phyloP scores from a whole-genome alignment of 1,140 invertebrate genomes.

The Sycophaga agraensis region DNA sequence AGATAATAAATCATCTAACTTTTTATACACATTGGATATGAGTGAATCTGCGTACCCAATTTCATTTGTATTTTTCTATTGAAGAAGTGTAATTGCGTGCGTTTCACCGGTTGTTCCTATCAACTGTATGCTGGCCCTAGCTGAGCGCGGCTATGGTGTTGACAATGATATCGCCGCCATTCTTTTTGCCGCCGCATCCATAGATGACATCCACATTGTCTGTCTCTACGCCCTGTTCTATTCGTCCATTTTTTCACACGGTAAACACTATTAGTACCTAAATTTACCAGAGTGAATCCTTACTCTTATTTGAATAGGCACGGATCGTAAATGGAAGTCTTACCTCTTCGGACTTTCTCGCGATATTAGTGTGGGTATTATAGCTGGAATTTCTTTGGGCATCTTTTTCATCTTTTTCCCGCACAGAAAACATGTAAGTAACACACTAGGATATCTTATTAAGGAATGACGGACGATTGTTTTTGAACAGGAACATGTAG shows the following conservation, averaged over 20 bases:
- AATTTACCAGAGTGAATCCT: no score
- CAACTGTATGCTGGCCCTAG: slow-evolving; percentile 45
- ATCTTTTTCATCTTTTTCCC: slow-evolving; percentile 48
- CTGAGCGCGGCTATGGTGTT: slow-evolving; percentile 50
- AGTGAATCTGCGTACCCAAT: no score
- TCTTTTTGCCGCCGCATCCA: slow-evolving; percentile 45
- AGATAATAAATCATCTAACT: no score
- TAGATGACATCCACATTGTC: slow-evolving; percentile 49
- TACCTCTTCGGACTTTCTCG: no score
- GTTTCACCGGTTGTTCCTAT: slow-evolving; percentile 52
- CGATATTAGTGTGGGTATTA: slow-evolving; percentile 44
- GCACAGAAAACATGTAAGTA: slow-evolving; percentile 48
- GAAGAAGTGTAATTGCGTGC: slow-evolving; percentile 46
- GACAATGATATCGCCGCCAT: slow-evolving; percentile 48
- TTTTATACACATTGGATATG: no score
- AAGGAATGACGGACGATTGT: no score
- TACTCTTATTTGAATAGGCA: no score
- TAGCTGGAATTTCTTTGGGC: slow-evolving; percentile 40
- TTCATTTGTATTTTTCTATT: slow-evolving; percentile 6
- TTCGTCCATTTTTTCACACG: slow-evolving; percentile 42
- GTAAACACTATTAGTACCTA: slow-evolving; percentile 29
- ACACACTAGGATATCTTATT: no score
- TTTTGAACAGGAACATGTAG: slow-evolving; percentile 39
- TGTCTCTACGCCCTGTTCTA: slow-evolving; percentile 45
- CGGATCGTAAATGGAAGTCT: no score